These are phyloP conservation scores for Ceyx cyanopectus DNA, from an alignment of 2,113 vertebrate species.

Conservation along the genomic window DNA sequence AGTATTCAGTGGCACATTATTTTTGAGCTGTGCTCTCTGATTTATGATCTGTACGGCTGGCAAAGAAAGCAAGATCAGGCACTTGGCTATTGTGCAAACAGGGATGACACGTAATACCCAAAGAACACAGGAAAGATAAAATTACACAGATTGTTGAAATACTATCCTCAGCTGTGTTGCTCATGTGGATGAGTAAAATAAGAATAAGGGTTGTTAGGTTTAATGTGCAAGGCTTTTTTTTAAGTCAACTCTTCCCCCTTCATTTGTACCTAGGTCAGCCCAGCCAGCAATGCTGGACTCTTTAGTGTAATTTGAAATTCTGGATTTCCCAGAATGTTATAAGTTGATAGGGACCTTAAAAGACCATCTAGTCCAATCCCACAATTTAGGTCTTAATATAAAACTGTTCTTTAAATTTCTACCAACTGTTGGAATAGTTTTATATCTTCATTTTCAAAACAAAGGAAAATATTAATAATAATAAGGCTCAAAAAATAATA, in stretches of 20 bases:
- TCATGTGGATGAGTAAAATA: conserved; percentile 46
- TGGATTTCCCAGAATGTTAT: neutral
- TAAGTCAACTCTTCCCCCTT: neutral
- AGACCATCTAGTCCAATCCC: too few relatives aligned
- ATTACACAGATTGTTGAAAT: conserved; percentile 67
- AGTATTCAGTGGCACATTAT: conserved; percentile 8
- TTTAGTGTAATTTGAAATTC: neutral
- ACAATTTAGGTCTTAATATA: neutral
- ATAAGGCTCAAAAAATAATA: neutral
- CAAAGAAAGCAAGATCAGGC: conserved; percentile 39
- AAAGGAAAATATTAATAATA: neutral
- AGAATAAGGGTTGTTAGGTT: conserved; percentile 35
- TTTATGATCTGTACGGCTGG: conserved; percentile 33
- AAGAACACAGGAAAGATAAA: conserved; percentile 69
- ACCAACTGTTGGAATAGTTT: neutral
- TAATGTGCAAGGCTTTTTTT: neutral
- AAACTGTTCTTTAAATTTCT: conserved; percentile 1
- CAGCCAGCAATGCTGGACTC: neutral
- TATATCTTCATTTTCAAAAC: neutral
- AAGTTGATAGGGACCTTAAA: too few relatives aligned
- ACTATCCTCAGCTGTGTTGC: conserved; percentile 13
- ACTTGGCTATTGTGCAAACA: conserved; percentile 55
- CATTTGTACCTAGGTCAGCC: neutral
- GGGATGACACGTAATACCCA: conserved; percentile 57
- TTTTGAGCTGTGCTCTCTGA: conserved; percentile 13